Evolutionary conservation across 2,113 vertebrate genomes (phyloP), one percentile per base, ranked within the genome.

Genomic region (Pachycephala philippinensis): DNA sequence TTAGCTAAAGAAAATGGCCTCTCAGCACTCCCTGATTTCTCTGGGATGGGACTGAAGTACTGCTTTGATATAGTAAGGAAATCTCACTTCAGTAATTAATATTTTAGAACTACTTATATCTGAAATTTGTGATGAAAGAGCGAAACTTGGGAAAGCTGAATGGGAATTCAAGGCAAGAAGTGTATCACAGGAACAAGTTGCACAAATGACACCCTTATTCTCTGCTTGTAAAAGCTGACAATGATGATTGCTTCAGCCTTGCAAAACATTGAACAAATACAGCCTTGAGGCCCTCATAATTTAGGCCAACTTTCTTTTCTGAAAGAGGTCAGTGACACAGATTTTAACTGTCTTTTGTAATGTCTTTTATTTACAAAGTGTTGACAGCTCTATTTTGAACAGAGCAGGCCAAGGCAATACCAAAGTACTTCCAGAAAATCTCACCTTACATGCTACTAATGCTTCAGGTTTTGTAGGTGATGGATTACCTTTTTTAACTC

Each of bases 371-470:
- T 83, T 89, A 65, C 30, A 26, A 64, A 57, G 20, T 22, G 26
- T 68, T 88, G 83, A 83, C 63, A 90, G 66, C 79, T 92, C 31
- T 77, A 42, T 93, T 87, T 93, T 57, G 59, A 92, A 84, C 26
- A 57, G 31, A 60, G 23, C 1, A 2, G 45, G 20, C 40, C 71
- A 77, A 92, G 68, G 64, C 28, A 81, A 89, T 61, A 63, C 3
- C 28, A 59, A 84, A 84, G 21, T 7, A 57, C 24, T 31, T 87
- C 45, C 20, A 84, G 69, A 81, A 92, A 84, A 61, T 39, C 18
- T 89, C 68, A 44, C 17, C 30, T 76, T 40, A 60, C 13, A 7
- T 65, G n/a, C 13, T 81, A 5, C 13, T 56, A 52, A 22, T 68
- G 6, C 37, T 65, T 86, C 35, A 75, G 37, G 10, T 50, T 87